These are phyloP conservation scores for Teinopalpus imperialis DNA, from an alignment of 2,888 invertebrate genomes.

Conservation along the genomic window DNA sequence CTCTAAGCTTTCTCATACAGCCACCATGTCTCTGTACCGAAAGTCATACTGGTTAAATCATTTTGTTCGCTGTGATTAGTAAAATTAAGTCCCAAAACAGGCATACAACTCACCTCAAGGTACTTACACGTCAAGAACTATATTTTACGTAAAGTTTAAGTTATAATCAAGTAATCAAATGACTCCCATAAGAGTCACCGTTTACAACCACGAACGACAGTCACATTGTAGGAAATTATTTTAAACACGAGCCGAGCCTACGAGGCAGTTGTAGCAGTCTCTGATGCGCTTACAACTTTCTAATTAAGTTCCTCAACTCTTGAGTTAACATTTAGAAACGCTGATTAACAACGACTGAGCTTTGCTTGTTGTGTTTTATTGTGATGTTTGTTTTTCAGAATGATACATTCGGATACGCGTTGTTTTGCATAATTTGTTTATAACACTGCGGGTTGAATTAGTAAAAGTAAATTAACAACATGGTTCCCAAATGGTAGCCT, in stretches of 20 bases:
- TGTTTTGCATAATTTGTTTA: too few species aligned
- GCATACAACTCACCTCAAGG: too few species aligned
- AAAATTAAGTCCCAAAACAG: too few species aligned
- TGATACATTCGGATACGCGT: neutral
- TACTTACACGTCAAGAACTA: too few species aligned
- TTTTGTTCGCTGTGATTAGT: too few species aligned
- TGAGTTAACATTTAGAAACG: conserved; percentile 69
- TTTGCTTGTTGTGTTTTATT: conserved; percentile 43
- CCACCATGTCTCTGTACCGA: too few species aligned
- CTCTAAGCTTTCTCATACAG: too few species aligned
- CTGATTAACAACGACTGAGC: conserved; percentile 60
- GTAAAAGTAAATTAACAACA: too few species aligned
- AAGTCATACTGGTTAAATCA: too few species aligned
- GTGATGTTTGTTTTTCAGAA: conserved; percentile 22
- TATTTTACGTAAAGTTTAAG: neutral
- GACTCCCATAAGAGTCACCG: conserved; percentile 5
- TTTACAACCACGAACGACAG: conserved; percentile 3
- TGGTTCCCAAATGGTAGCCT: too few species aligned
- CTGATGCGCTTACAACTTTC: conserved; percentile 57
- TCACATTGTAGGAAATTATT: conserved; percentile 12
- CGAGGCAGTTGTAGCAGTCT: conserved; percentile 21
- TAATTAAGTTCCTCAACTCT: conserved; percentile 70
- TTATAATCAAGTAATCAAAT: conserved; percentile 9
- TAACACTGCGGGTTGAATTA: too few species aligned
- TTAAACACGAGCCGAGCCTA: conserved; percentile 18